These are phyloP conservation scores for Penelope pileata DNA, from an alignment of 2,113 vertebrate genomes.

Conservation along the genomic window DNA sequence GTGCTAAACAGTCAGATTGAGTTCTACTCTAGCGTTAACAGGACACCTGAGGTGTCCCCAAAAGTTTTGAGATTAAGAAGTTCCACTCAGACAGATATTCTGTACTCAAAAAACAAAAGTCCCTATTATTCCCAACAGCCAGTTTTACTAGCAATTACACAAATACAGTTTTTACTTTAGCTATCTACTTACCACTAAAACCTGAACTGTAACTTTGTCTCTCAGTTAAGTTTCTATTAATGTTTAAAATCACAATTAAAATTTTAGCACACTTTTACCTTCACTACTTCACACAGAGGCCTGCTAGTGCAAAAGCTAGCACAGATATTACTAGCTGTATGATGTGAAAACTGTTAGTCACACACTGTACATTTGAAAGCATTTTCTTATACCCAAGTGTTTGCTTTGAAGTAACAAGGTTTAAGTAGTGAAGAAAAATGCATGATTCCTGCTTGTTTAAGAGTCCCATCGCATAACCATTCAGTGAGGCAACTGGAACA, in stretches of 20 bases:
- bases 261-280: slow-evolving; percentile 46
- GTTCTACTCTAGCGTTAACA: not conserved
- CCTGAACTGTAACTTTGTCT: not conserved
- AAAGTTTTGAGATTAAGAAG: not conserved
- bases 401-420: slow-evolving; percentile 26
- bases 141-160: not conserved
- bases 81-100: not conserved
- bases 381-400: slow-evolving; percentile 18
- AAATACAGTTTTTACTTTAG: not conserved
- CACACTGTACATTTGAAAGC: slow-evolving; percentile 11
- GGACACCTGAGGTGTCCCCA: not conserved
- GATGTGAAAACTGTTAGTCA: not conserved
- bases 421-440: not conserved
- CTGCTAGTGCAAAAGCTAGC: slow-evolving; percentile 55
- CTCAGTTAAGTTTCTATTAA: not conserved
- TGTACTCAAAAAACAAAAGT: not conserved
- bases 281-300: slow-evolving; percentile 37
- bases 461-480: not conserved
- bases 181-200: not conserved
- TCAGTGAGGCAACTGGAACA: not conserved
- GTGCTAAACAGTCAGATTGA: not conserved
- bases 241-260: slow-evolving; percentile 36
- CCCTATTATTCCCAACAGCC: not conserved
- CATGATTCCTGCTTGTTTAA: not conserved
- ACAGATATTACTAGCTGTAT: slow-evolving; percentile 21